These are phyloP conservation scores for Leucoraja ocellata DNA, from an alignment of 2,797 vertebrate species.

Conservation along the genomic window DNA sequence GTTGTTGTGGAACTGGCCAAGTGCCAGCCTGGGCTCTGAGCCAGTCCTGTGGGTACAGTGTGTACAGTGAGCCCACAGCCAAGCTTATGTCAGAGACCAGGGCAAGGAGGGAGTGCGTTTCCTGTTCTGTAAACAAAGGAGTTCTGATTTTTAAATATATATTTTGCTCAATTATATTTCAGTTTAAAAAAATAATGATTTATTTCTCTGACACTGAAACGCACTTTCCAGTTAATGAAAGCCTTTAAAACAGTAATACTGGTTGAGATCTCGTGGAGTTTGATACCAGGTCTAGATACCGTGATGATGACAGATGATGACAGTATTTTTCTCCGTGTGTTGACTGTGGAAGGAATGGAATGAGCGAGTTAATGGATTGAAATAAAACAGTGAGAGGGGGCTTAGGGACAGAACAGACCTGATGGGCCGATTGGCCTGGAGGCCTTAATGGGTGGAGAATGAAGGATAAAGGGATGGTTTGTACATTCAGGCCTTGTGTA, in stretches of 20 bases:
- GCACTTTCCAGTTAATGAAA: neutral
- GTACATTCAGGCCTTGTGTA: neutral
- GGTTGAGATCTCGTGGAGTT: neutral
- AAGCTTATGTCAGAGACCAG: constrained; percentile 64
- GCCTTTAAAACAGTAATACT: neutral
- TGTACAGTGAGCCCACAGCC: constrained; percentile 87
- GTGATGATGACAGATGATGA: neutral
- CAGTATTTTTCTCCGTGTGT: neutral
- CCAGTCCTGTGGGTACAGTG: constrained; percentile 93
- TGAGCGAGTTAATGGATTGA: neutral
- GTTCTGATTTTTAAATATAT: constrained; percentile 25
- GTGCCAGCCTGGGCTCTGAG: constrained; percentile 74
- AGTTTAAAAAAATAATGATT: neutral
- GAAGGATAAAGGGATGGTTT: neutral
- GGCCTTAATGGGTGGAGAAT: neutral
- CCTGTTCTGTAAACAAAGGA: constrained; percentile 36
- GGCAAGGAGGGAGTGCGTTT: constrained; percentile 42
- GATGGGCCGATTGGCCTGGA: neutral
- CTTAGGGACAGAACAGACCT: neutral
- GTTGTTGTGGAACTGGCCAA: constrained; percentile 72
- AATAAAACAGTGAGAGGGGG: neutral
- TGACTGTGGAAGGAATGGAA: neutral
- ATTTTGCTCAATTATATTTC: neutral
- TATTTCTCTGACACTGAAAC: too few species aligned
- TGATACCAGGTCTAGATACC: neutral